Conservation (phyloP, 2,888 invertebrate genomes). For the Torymus aiolomorphi region DNA sequence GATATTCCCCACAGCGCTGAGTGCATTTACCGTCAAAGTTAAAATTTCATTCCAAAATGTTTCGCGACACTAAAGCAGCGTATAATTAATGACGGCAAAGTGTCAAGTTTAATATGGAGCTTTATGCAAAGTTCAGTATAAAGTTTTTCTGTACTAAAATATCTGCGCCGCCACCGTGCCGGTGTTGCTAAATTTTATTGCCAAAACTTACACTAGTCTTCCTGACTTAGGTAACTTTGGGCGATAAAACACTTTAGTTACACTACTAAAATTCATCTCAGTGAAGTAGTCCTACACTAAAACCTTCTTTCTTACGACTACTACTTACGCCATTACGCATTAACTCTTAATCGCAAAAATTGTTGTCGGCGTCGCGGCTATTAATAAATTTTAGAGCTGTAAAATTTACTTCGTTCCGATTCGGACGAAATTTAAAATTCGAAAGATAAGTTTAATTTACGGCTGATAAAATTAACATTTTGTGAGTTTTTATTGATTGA, state of each 20-base stretch:
- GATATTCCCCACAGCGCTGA: no score
- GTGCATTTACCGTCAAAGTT: not conserved
- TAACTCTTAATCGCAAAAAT: no score
- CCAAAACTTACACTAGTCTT: slow-evolving; percentile 22
- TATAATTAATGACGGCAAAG: slow-evolving; percentile 36
- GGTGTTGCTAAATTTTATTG: slow-evolving; percentile 27
- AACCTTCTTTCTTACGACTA: no score
- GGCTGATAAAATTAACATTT: no score
- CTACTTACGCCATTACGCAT: no score
- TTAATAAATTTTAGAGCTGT: no score
- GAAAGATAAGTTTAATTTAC: no score
- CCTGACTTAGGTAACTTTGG: slow-evolving; percentile 29
- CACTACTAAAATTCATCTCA: slow-evolving; percentile 33
- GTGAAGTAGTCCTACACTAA: slow-evolving; percentile 5
- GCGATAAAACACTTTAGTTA: slow-evolving; percentile 38
- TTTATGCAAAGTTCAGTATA: slow-evolving; percentile 28
- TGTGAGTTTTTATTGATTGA: no score
- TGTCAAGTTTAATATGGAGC: slow-evolving; percentile 28
- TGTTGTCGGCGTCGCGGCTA: no score
- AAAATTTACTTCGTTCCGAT: no score
- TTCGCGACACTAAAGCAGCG: not conserved
- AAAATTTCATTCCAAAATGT: slow-evolving; percentile 8
- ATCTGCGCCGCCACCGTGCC: not conserved
- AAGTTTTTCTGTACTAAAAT: slow-evolving; percentile 37
- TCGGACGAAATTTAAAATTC: no score